Evolutionary conservation across 2,797 vertebrate species (phyloP).

Genomic region (Characodon lateralis): DNA sequence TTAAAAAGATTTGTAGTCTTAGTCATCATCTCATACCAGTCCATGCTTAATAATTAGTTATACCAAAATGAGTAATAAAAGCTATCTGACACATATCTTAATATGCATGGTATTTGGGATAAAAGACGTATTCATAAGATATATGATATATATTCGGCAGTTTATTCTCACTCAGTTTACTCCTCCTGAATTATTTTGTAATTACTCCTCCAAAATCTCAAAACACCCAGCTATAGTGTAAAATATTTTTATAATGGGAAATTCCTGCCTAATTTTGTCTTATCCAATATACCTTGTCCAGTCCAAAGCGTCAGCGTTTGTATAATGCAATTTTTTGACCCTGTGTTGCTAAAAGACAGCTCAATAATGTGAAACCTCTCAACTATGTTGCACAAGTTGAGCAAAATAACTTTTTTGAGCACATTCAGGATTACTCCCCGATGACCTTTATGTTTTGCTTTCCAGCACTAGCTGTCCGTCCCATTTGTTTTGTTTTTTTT

Average conservation of each 20-base stretch:
- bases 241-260: background rate
- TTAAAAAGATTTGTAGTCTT: background rate
- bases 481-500: slow-evolving; percentile 39
- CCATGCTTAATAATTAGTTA: background rate
- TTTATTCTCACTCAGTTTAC: background rate
- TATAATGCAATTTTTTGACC: slow-evolving; percentile 32
- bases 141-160: background rate
- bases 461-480: slow-evolving; percentile 37
- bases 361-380: slow-evolving; percentile 34
- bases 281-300: background rate
- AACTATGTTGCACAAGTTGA: slow-evolving; percentile 36
- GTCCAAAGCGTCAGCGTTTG: background rate
- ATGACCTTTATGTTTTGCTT: slow-evolving; percentile 45
- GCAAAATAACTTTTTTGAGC: slow-evolving; percentile 45
- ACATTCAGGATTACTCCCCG: slow-evolving; percentile 30
- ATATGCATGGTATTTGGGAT: too few species aligned
- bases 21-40: background rate
- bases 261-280: background rate
- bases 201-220: background rate
- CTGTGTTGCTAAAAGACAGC: slow-evolving; percentile 4
- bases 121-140: background rate
- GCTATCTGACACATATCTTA: background rate
- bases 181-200: background rate
- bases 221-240: background rate
- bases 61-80: background rate